Base-by-base conservation (phyloP, 2,888 invertebrate genomes). In the Mesochorus sp. region DNA sequence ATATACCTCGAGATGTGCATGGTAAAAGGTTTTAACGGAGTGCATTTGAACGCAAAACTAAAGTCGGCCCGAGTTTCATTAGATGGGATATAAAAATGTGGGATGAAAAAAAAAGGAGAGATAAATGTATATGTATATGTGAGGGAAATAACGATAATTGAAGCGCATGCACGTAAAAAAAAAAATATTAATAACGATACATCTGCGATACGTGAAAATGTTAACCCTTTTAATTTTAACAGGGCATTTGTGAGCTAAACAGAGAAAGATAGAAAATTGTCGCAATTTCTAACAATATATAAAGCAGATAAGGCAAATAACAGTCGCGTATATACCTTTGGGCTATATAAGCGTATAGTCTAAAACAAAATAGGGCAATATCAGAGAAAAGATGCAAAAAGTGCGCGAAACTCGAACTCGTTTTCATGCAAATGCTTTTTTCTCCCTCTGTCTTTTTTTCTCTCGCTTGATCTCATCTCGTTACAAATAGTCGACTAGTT, bases 351-450 rank as follows among this genome's bases (percentile, higher is more conserved):
- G n/a, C n/a, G n/a, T n/a, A n/a, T n/a, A n/a, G n/a, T n/a, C n/a
- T n/a, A n/a, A n/a, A n/a, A n/a, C n/a, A n/a, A n/a, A n/a, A n/a
- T n/a, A n/a, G n/a, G n/a, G n/a, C n/a, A n/a, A n/a, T n/a, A n/a
- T n/a, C n/a, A n/a, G n/a, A n/a, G n/a, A n/a, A n/a, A n/a, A n/a
- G n/a, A n/a, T n/a, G n/a, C n/a, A n/a, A n/a, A n/a, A n/a, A n/a
- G 21, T 37, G 34, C 19, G 17, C 14, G 61, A 61, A 61, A 61
- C 34, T 55, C 31, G 21, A 42, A 12, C 37, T 71, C 61, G 42
- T 53, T 73, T 5, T 12, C 12, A 47, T 59, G 28, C 49, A 39
- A 74, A 42, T n/a, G 14, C 8, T 31, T 17, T 42, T 17, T 21
- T 47, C 1, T 28, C 34, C 24, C n/a, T n/a, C n/a, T n/a, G n/a